Percentiles rank a stretch among this genome's conserved stretches.
phyloP scores from a whole-genome alignment of 2,113 vertebrate species.

The Helogale parvula region DNA sequence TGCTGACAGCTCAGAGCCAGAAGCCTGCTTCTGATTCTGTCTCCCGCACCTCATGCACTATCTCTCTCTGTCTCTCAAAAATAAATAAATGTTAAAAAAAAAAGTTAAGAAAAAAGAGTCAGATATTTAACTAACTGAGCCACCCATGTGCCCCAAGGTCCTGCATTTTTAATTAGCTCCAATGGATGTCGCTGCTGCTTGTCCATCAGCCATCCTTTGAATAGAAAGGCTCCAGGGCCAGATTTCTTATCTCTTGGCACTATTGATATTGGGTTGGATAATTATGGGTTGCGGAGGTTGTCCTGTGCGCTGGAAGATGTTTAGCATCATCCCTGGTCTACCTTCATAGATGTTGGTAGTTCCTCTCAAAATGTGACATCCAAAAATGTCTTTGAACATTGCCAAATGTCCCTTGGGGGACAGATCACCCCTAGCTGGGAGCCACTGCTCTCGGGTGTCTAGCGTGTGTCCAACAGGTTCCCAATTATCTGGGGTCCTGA shows the following conservation, averaged over 20 bases:
- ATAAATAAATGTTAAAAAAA: too few relatives aligned
- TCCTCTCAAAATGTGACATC: neutral
- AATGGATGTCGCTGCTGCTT: neutral
- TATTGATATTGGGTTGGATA: neutral
- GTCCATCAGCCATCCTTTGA: neutral
- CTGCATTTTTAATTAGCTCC: neutral
- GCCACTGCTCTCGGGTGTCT: neutral
- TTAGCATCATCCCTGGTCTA: neutral
- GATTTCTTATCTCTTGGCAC: neutral
- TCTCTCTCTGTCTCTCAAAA: too few relatives aligned
- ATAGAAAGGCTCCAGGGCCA: neutral
- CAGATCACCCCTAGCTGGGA: neutral
- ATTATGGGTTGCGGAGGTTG: neutral
- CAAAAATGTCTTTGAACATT: neutral
- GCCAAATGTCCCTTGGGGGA: neutral
- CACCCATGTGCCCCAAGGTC: too few relatives aligned
- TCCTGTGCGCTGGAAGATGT: neutral
- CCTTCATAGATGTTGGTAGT: neutral
- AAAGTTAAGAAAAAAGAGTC: too few relatives aligned
- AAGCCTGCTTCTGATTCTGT: too few relatives aligned
- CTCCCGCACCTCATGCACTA: too few relatives aligned
- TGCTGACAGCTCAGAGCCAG: too few relatives aligned
- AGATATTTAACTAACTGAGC: too few relatives aligned
- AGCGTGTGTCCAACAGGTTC: neutral
- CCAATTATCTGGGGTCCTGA: neutral